Base-by-base conservation (phyloP, 2,888 invertebrate species). In the Ischnus inquisitorius region DNA sequence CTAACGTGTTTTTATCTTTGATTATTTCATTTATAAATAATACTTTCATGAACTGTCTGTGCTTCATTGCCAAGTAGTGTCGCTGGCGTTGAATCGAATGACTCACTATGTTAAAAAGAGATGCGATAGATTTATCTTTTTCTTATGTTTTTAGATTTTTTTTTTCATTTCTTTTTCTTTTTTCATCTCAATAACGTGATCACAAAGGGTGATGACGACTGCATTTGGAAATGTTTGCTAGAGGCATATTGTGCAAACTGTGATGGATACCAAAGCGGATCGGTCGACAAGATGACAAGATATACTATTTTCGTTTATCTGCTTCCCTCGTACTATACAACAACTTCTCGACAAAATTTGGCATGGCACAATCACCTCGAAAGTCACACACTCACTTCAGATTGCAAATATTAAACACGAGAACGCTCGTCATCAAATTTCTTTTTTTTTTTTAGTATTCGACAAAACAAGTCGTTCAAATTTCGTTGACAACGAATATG, bases 321-420 rank as follows among this genome's bases (percentile, higher is more conserved):
- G 8, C 65, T 54, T 60, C 25, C 3, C 12, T 65, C n/a, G 8
- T 46, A 67, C 25, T 67, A 72, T 65, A 54, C 43, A 54, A 51
- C 28, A n/a, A 74, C 39, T 48, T 65, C 41, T 72, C 54, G 51
- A 64, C n/a, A 34, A 71, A 68, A 72, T 72, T 81, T 85, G 51
- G 72, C 81, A 85, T 79, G 79, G 71, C 78, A 83, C 85, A 77
- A 76, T 22, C 72, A 79, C 64, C 57, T 74, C 79, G 83, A 57
- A 79, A 83, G 48, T 82, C 82, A 67, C 82, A 67, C 75, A 34
- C 69, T 16, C 54, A 74, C 74, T 74, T 67, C 41, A 8, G 65
- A 46, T 74, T 60, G 71, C 62, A 28, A 51, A 51, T 79, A 79
- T 74, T 74, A 43, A 77, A 34, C 82, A 57, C 64, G 68, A 25